Conservation (phyloP, 2,888 invertebrate species). For the Mimas tiliae region DNA sequence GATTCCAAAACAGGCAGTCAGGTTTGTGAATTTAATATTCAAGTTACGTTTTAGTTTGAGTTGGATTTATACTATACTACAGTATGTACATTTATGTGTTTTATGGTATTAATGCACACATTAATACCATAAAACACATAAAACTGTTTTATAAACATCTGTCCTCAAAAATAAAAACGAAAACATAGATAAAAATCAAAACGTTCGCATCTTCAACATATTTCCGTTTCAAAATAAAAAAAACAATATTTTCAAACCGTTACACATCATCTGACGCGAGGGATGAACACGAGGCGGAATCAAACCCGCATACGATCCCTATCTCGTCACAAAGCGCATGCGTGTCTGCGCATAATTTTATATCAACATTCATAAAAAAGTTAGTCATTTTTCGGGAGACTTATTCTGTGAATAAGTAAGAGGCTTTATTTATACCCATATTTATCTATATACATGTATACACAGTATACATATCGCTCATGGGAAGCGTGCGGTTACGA, state of each 20-base stretch:
- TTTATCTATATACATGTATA: no score
- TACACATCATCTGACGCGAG: conserved; percentile 39
- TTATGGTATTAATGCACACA: no score
- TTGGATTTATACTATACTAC: no score
- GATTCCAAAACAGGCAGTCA: no score
- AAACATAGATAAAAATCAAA: conserved; percentile 3
- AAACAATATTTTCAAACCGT: conserved; percentile 56
- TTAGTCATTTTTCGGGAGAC: conserved; percentile 27
- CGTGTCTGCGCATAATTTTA: conserved; percentile 71
- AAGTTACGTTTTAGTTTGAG: no score
- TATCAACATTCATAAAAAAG: conserved; percentile 24
- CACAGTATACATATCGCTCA: no score
- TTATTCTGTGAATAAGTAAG: conserved; percentile 16
- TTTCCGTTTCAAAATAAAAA: conserved; percentile 31
- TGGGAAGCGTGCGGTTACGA: no score
- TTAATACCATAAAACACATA: no score
- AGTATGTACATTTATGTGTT: no score
- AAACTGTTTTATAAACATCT: conserved; percentile 3
- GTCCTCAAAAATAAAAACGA: neutral
- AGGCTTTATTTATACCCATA: neutral
- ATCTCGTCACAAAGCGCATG: conserved; percentile 53
- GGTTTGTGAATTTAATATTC: no score
- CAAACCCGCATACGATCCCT: conserved; percentile 77
- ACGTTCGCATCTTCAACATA: neutral
- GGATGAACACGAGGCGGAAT: conserved; percentile 50